Evolutionary conservation across 2,888 invertebrate genomes (phyloP), one percentile per base, ranked within the genome.

Genomic region (Callimorpha dominula): DNA sequence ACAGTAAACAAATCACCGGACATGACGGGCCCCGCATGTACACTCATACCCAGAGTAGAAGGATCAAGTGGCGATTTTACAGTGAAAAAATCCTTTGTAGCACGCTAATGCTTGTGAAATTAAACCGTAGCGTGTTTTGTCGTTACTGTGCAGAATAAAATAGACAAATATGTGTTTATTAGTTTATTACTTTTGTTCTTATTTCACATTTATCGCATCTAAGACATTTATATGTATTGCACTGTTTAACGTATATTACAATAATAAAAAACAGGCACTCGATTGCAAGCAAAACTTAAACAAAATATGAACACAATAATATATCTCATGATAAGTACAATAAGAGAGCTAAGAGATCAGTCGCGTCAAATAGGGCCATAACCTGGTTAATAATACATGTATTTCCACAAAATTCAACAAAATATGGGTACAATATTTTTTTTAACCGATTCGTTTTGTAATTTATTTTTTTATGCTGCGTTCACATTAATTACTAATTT

Each of bases 191-290:
- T n/a, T 57, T 66, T 12, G 15, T 63, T 70, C 54, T 57, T 60
- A 63, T 63, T 63, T 68, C 68, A 72, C 63, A 68, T 50, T 71
- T 70, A 50, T 67, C 11, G 54, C 42, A 42, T 65, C 52, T 69
- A 62, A 31, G 68, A 62, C 20, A 63, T 43, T 65, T 40, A 54
- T 50, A 54, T 60, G n/a, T 72, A 73, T 75, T 77, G 77, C 75
- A 76, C 68, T 71, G 68, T 62, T 63, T 70, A 74, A 71, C 67
- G 14, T 76, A 80, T 77, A 54, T 78, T 77, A 82, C 75, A 77
- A 68, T 72, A 71, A 63, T 70, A 68, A 57, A 64, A 31, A 46
- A 68, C 42, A 72, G 72, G 72, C 72, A 72, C 64, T 54, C 62
- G 17, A 52, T 67, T 71, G 67, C 68, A 68, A 72, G 68, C 72